Percentiles rank a stretch among this genome's conserved stretches.
These are phyloP conservation scores for Polypedilum vanderplanki DNA, from an alignment of 1,140 invertebrate species.

Conservation along the genomic window DNA sequence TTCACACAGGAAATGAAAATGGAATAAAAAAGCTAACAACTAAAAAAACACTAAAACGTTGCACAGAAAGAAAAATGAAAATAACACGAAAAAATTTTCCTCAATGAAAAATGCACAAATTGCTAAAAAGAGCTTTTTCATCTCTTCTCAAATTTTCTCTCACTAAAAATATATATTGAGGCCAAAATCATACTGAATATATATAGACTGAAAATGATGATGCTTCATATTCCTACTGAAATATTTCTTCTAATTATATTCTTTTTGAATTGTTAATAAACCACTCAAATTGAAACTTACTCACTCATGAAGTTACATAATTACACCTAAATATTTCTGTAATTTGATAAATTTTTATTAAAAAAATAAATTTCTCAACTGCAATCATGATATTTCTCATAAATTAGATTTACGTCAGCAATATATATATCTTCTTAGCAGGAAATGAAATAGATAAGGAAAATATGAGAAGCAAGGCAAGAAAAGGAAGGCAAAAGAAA, in stretches of 20 bases:
- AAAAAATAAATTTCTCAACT: too few species aligned
- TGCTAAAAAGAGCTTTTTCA: constrained; percentile 9
- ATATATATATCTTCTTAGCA: not conserved
- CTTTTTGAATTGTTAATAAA: too few species aligned
- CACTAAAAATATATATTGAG: not conserved
- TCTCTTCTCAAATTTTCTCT: not conserved
- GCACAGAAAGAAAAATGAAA: not conserved
- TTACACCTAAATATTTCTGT: too few species aligned
- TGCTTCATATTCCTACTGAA: too few species aligned
- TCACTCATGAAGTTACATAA: too few species aligned
- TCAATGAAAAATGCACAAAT: constrained; percentile 12
- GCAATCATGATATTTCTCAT: too few species aligned
- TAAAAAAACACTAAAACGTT: constrained; percentile 12
- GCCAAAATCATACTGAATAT: too few species aligned
- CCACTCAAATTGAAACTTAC: too few species aligned
- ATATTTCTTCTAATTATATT: too few species aligned
- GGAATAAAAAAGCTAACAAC: not conserved
- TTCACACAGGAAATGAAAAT: not conserved
- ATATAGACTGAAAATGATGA: too few species aligned
- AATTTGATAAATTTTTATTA: too few species aligned
- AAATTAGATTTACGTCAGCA: too few species aligned
- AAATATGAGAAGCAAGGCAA: not conserved
- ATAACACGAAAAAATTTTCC: not conserved
- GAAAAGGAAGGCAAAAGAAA: not conserved
- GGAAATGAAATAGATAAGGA: constrained; percentile 14